Evolutionary conservation across 2,113 vertebrate species (phyloP).

Genomic region (Corynorhinus townsendii): DNA sequence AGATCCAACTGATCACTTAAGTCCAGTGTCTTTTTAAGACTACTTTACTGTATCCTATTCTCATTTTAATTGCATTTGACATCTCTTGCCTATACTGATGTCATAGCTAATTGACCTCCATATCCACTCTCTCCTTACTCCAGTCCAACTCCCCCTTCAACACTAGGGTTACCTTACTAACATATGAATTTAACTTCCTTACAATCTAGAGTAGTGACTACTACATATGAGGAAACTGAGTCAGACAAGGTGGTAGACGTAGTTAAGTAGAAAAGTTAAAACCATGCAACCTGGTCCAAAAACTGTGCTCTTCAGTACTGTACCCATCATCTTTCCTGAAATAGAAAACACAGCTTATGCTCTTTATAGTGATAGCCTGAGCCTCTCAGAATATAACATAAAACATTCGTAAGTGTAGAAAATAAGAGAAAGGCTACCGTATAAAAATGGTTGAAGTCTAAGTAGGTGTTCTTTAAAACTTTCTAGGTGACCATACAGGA

Average conservation of each 20-base stretch:
- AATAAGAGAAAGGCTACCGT: conserved; percentile 53
- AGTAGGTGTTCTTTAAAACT: conserved; percentile 70
- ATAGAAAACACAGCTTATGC: conserved; percentile 4
- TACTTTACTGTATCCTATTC: not conserved
- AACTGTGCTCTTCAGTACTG: not conserved
- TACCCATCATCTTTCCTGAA: not conserved
- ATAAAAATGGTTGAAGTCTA: conserved; percentile 69
- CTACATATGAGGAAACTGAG: not conserved
- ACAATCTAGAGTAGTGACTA: not conserved
- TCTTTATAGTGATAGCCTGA: not conserved
- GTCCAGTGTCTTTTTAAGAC: not conserved
- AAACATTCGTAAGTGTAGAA: not conserved
- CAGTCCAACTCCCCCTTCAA: not conserved
- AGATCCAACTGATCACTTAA: not conserved
- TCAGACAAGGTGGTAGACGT: not conserved
- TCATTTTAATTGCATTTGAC: not conserved
- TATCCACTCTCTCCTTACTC: not conserved
- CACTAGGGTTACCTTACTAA: not conserved
- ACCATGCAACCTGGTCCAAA: not conserved
- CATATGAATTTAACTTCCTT: not conserved
- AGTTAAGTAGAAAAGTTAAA: not conserved
- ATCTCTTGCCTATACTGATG: not conserved
- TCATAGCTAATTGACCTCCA: not conserved
- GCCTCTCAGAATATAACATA: not conserved
- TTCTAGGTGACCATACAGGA: conserved; percentile 67